These are phyloP conservation scores for Drosophila funebris DNA, from an alignment of 1,140 invertebrate genomes.

Conservation along the genomic window DNA sequence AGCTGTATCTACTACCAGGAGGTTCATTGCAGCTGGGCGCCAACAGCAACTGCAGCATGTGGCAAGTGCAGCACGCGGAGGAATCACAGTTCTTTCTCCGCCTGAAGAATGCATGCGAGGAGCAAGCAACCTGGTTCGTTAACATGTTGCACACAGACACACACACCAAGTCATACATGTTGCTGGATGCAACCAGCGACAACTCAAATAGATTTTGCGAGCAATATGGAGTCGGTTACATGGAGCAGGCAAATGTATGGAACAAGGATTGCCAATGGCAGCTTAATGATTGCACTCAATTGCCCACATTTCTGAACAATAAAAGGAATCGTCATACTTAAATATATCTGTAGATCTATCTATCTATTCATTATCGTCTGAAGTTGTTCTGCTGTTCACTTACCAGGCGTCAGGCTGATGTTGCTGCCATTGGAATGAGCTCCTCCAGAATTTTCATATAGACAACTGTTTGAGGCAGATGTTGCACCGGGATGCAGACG, in stretches of 20 bases:
- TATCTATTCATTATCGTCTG: background rate
- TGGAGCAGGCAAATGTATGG: background rate
- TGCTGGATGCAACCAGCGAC: slow-evolving; percentile 12
- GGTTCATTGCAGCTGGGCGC: slow-evolving; percentile 41
- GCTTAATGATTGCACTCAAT: slow-evolving; percentile 46
- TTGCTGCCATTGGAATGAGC: no score
- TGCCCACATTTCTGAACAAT: slow-evolving; percentile 11
- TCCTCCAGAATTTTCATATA: slow-evolving; percentile 61
- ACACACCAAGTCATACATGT: background rate
- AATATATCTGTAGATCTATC: no score
- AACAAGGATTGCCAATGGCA: slow-evolving; percentile 43
- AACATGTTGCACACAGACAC: slow-evolving; percentile 13
- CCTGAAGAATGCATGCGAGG: slow-evolving; percentile 46
- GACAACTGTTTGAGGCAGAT: slow-evolving; percentile 63
- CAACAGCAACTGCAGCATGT: slow-evolving; percentile 52
- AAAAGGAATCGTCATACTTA: background rate
- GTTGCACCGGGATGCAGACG: slow-evolving; percentile 47
- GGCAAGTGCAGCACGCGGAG: slow-evolving; percentile 16
- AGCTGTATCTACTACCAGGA: slow-evolving; percentile 25
- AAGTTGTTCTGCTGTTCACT: slow-evolving; percentile 11
- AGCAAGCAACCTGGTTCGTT: slow-evolving; percentile 28
- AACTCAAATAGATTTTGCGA: slow-evolving; percentile 27
- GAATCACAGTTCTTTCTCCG: background rate
- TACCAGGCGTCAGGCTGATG: slow-evolving; percentile 57
- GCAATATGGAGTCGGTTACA: background rate